These are phyloP conservation scores for Dryobota labecula DNA, from an alignment of 2,888 invertebrate genomes.

Conservation along the genomic window DNA sequence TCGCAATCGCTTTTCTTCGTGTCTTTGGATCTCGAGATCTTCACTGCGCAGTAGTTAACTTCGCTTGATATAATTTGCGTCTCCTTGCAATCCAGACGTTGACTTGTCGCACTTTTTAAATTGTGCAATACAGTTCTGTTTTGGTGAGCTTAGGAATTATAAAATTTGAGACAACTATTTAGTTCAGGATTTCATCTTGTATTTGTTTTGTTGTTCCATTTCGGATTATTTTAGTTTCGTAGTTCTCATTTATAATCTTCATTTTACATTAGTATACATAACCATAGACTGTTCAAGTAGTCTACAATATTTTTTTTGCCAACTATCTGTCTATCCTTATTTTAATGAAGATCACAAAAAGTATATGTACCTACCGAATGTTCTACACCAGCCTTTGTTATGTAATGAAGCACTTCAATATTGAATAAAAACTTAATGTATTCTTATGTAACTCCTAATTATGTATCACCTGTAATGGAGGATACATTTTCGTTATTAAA, in stretches of 20 bases:
- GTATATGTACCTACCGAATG: constrained; percentile 16
- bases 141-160: constrained; percentile 20
- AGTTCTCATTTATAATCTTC: background rate
- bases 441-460: constrained; percentile 8
- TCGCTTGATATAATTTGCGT: constrained; percentile 49
- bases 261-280: constrained; percentile 1
- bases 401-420: constrained; percentile 34
- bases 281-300: constrained; percentile 4
- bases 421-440: constrained; percentile 34
- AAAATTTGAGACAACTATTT: constrained; percentile 2
- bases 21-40: constrained; percentile 19
- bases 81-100: constrained; percentile 44
- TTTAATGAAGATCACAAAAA: constrained; percentile 45
- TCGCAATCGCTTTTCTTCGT: constrained; percentile 22
- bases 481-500: constrained; percentile 10
- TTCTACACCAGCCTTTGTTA: constrained; percentile 14
- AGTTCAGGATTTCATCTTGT: constrained; percentile 2
- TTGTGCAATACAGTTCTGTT: constrained; percentile 34
- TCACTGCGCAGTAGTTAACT: constrained; percentile 48
- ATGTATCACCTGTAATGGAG: constrained; percentile 1
- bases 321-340: constrained; percentile 19
- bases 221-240: background rate
- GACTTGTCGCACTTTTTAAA: constrained; percentile 42
- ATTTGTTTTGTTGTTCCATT: background rate
- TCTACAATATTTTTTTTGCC: constrained; percentile 22